Conservation (phyloP, 1,140 invertebrate species). For the Brachystomella parvula region DNA sequence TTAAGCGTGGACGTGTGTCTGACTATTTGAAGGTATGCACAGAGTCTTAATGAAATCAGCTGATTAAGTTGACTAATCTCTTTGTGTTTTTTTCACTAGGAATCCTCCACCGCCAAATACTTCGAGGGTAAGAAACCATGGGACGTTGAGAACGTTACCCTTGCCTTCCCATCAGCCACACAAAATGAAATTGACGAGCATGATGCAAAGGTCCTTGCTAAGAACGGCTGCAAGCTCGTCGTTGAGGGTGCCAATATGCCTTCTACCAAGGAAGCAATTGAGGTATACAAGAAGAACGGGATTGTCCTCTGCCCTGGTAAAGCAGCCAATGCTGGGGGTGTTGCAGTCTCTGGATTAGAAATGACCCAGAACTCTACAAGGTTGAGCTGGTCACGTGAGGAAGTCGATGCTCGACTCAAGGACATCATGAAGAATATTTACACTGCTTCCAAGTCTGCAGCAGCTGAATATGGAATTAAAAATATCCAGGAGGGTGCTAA, state of each 20-base stretch:
- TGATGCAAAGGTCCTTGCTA: conserved; percentile 11
- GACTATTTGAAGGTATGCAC: conserved; percentile 16
- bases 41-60: neutral
- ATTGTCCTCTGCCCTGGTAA: conserved; percentile 18
- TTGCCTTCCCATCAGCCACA: conserved; percentile 24
- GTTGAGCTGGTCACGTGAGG: conserved; percentile 8
- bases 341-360: conserved; percentile 20
- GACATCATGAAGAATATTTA: conserved; percentile 21
- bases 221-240: conserved; percentile 16
- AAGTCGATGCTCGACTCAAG: conserved; percentile 18
- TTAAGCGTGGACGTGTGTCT: neutral
- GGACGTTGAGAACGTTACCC: conserved; percentile 11
- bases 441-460: neutral
- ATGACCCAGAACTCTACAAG: conserved; percentile 21
- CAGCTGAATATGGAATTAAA: conserved; percentile 8
- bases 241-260: conserved; percentile 26
- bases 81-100: conserved; percentile 1
- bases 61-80: conserved; percentile 1
- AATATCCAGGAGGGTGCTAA: conserved; percentile 16
- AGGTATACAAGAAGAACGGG: conserved; percentile 16
- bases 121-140: conserved; percentile 18
- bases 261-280: conserved; percentile 22
- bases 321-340: conserved; percentile 24
- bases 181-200: conserved; percentile 19
- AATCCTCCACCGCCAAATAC: conserved; percentile 16